phyloP scores from a whole-genome alignment of 2,888 invertebrate species.

The Agrilus cyanescens region DNA sequence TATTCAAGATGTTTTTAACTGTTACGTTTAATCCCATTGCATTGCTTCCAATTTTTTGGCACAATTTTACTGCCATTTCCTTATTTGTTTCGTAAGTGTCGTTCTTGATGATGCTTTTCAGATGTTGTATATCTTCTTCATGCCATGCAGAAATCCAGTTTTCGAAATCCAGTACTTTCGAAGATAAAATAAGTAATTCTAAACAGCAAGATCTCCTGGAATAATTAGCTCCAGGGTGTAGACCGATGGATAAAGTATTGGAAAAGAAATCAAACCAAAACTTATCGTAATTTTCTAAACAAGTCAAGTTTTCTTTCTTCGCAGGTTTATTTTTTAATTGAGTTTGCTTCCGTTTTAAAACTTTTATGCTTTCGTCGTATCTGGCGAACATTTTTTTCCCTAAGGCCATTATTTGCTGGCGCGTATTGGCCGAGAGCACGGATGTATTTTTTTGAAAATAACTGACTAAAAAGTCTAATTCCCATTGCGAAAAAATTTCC shows the following conservation, averaged over 20 bases:
- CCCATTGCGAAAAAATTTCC: constrained; percentile 46
- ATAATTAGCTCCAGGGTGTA: constrained; percentile 26
- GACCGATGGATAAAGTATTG: constrained; percentile 12
- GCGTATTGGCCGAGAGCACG: constrained; percentile 52
- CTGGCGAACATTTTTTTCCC: constrained; percentile 56
- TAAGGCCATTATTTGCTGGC: constrained; percentile 55
- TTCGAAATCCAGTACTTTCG: constrained; percentile 27
- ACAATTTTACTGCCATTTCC: constrained; percentile 46
- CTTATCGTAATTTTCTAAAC: constrained; percentile 13
- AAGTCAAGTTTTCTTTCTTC: not conserved
- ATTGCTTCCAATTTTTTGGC: constrained; percentile 33
- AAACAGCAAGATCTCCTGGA: constrained; percentile 23
- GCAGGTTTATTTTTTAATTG: not conserved
- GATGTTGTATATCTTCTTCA: constrained; percentile 23
- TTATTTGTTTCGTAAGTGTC: constrained; percentile 76
- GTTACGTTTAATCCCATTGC: constrained; percentile 29
- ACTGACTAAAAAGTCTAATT: constrained; percentile 48
- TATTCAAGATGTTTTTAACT: constrained; percentile 1
- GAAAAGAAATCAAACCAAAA: constrained; percentile 17
- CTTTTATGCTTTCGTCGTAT: constrained; percentile 37
- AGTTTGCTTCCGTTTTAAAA: constrained; percentile 20
- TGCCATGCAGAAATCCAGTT: constrained; percentile 31
- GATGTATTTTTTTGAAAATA: constrained; percentile 60
- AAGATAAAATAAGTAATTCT: constrained; percentile 21
- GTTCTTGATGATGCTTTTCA: constrained; percentile 22